Evolutionary conservation across 2,888 invertebrate genomes (phyloP), one percentile per base, ranked within the genome.

Genomic region (Noctua comes): DNA sequence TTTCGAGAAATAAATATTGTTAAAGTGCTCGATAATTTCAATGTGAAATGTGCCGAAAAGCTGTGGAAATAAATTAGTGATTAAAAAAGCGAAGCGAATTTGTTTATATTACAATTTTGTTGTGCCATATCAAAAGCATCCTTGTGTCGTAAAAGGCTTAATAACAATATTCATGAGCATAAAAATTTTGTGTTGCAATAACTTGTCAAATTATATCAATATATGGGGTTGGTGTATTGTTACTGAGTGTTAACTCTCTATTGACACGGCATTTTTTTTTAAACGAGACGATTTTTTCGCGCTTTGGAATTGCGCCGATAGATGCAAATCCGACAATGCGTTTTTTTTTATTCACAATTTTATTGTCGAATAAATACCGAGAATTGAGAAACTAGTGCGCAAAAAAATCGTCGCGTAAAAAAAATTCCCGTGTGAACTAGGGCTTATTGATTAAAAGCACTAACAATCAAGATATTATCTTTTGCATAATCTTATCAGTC

Each of bases 1-100:
- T 82, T 81, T 83, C 65, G 43, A 81, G 51, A 69, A 77, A 82
- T 40, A 75, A 80, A 75, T 81, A 73, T 71, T 21, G n/a, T 62
- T 59, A 54, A 70, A 59, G 80, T 80, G 83, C 79, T 84, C 57
- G 46, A 70, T 71, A 83, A 86, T 80, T 76, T 79, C 43, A 66
- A 76, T 65, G 64, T 87, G 77, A 76, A 80, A 86, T 48, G 86
- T 89, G 89, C 87, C 76, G 64, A 82, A 84, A 89, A 89, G 89
- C 90, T 79, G 79, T 86, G 79, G 82, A 75, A 83, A 82, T 73
- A 88, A 84, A 84, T 73, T 77, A 59, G 78, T 87, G 86, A 86
- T 78, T 48, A 76, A 82, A 80, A 86, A 90, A 88, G 77, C 85
- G 27, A 90, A 89, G 89, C 88, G 11, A 65, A 83, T 76, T 86